Conservation (phyloP, 1,140 invertebrate species). For the Notospermus geniculatus region DNA sequence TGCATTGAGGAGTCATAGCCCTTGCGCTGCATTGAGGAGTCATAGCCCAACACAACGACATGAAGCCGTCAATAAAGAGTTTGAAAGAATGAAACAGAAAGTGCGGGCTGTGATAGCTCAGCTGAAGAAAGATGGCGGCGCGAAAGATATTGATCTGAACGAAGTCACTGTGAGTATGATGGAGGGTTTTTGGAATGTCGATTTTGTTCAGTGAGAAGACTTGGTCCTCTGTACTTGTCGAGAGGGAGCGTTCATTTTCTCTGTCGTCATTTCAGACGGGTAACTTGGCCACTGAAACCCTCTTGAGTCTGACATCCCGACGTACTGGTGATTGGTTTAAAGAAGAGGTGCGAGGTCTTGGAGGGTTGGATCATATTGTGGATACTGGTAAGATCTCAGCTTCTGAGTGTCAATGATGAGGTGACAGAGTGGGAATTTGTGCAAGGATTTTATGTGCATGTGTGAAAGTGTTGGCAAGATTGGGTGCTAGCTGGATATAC, state of each 20-base stretch:
- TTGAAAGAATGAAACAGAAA: conserved; percentile 74
- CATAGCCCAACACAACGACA: conserved; percentile 1
- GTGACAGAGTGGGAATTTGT: background rate
- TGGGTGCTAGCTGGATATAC: no score
- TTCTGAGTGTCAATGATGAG: no score
- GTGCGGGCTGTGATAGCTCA: conserved; percentile 85
- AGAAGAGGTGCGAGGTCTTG: conserved; percentile 86
- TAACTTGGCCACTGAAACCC: conserved; percentile 92
- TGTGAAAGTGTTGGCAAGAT: background rate
- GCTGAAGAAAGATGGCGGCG: conserved; percentile 89
- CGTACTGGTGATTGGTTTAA: conserved; percentile 98
- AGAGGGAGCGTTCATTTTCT: background rate
- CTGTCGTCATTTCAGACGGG: conserved; percentile 67
- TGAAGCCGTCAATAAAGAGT: conserved; percentile 19
- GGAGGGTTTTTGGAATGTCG: background rate
- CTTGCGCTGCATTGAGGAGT: no score
- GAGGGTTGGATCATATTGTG: conserved; percentile 92
- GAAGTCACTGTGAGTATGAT: conserved; percentile 76
- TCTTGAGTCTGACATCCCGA: conserved; percentile 89
- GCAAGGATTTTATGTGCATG: background rate
- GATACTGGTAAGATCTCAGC: conserved; percentile 59
- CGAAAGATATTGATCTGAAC: conserved; percentile 84
- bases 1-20: no score
- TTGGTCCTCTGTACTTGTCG: no score
- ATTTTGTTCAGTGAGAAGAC: no score